These are phyloP conservation scores for Drosophila pseudotalamancana DNA, from an alignment of 2,888 invertebrate species.

Conservation along the genomic window DNA sequence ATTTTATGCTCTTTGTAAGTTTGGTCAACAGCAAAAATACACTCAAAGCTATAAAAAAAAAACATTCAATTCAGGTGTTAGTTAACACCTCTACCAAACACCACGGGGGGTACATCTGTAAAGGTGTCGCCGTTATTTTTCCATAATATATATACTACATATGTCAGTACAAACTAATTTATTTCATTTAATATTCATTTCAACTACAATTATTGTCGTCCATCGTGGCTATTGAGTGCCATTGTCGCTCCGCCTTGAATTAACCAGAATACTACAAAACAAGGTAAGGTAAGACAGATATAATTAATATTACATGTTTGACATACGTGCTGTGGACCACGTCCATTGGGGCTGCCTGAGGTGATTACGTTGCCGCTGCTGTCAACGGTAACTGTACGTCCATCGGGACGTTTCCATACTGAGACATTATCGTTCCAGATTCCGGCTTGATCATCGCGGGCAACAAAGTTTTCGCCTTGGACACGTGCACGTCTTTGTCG, in stretches of 20 bases:
- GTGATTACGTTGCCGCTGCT: constrained; percentile 40
- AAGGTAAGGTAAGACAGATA: neutral
- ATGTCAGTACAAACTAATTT: neutral
- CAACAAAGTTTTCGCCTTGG: constrained; percentile 60
- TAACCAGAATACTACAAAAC: constrained; percentile 43
- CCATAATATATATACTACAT: neutral
- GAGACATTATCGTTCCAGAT: constrained; percentile 38
- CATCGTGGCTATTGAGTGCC: neutral
- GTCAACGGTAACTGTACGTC: constrained; percentile 55
- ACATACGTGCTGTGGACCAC: constrained; percentile 50
- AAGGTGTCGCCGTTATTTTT: too few relatives aligned
- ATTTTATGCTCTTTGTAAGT: constrained; percentile 4
- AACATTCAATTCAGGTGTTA: too few relatives aligned
- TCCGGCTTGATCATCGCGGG: constrained; percentile 59
- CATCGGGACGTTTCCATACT: constrained; percentile 59
- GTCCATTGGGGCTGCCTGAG: constrained; percentile 56
- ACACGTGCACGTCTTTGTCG: constrained; percentile 46
- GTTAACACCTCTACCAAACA: too few relatives aligned
- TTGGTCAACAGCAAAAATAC: too few relatives aligned
- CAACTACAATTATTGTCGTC: neutral
- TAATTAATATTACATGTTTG: too few relatives aligned
- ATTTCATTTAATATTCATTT: neutral
- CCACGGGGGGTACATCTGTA: too few relatives aligned
- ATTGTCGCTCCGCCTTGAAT: neutral
- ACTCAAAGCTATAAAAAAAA: too few relatives aligned